phyloP scores from a whole-genome alignment of 1,140 invertebrate species.

The Pseudobourletiella spinata region DNA sequence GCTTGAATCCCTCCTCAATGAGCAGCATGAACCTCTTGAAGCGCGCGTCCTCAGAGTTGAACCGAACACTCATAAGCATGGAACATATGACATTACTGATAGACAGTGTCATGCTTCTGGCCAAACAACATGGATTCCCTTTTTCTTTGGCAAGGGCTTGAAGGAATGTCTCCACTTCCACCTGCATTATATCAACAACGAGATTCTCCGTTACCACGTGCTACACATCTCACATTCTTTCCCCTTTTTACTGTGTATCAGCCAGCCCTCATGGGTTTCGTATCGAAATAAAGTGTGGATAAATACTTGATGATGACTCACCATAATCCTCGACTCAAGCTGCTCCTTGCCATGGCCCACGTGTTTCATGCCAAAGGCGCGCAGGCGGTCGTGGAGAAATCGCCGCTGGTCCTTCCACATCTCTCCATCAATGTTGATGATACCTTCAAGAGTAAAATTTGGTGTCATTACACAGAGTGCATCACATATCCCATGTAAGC shows the following conservation, averaged over 20 bases:
- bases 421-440: conserved; percentile 80
- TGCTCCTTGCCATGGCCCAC: conserved; percentile 60
- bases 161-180: conserved; percentile 66
- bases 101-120: conserved; percentile 61
- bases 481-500: too few relatives aligned
- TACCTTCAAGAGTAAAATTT: too few relatives aligned
- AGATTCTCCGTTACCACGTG: not conserved
- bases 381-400: conserved; percentile 78
- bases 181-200: conserved; percentile 44
- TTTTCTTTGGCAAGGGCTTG: conserved; percentile 50
- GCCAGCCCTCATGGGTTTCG: not conserved
- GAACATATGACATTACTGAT: conserved; percentile 87
- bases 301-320: too few relatives aligned
- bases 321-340: conserved; percentile 79
- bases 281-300: too few relatives aligned
- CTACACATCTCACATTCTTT: not conserved
- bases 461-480: too few relatives aligned
- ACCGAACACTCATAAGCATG: conserved; percentile 78
- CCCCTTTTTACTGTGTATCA: not conserved
- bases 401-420: conserved; percentile 86
- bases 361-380: conserved; percentile 82
- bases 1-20: conserved; percentile 78
- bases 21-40: conserved; percentile 70
- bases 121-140: conserved; percentile 57
- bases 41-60: conserved; percentile 60